These are phyloP conservation scores for Squalus acanthias DNA, from an alignment of 2,797 vertebrate species.

Conservation along the genomic window DNA sequence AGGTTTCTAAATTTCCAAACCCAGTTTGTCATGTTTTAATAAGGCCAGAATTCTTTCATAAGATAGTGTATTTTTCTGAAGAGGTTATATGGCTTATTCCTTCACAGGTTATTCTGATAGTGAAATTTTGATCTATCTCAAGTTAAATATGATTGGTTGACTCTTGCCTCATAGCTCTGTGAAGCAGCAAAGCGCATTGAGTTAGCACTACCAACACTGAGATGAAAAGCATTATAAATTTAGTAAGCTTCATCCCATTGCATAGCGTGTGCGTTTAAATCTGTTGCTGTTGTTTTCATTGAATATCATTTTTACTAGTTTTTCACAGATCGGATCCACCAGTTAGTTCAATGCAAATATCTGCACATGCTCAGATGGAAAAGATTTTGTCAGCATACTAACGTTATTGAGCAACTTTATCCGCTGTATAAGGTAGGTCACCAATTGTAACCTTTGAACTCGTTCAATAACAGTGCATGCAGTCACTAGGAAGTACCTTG, in stretches of 20 bases:
- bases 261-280: neutral
- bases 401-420: constrained; percentile 58
- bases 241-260: neutral
- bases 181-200: neutral
- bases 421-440: constrained; percentile 61
- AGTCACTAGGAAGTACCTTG: neutral
- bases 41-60: no score
- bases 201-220: neutral
- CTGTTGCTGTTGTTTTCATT: neutral
- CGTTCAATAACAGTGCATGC: neutral
- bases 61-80: no score
- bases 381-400: constrained; percentile 61
- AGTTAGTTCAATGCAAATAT: constrained; percentile 68
- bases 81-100: no score
- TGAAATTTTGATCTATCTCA: neutral
- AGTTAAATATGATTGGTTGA: neutral
- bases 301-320: constrained; percentile 49
- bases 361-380: constrained; percentile 66
- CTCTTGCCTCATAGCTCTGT: neutral
- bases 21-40: no score
- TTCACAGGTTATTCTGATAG: neutral
- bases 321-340: constrained; percentile 61
- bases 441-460: neutral
- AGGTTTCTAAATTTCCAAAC: no score
- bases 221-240: neutral